Evolutionary conservation across 2,113 vertebrate species (phyloP).

Genomic region (Centrocercus urophasianus): DNA sequence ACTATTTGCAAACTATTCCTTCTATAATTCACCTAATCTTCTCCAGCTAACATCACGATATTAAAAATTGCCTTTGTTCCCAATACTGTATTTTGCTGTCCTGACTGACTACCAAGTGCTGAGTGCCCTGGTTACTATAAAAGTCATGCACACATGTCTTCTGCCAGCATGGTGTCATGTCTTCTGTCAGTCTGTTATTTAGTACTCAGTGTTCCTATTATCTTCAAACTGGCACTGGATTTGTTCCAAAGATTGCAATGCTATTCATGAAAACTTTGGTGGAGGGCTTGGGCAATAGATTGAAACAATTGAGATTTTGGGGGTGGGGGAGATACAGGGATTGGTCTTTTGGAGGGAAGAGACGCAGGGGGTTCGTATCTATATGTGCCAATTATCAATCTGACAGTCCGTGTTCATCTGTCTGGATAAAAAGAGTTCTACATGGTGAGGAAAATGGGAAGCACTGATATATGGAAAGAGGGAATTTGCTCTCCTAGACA

Average conservation of each 20-base stretch:
- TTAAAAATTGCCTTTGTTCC: not conserved
- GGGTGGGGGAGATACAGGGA: not conserved
- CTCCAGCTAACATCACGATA: not conserved
- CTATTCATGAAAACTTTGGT: conserved; percentile 41
- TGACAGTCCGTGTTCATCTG: not conserved
- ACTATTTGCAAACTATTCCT: not conserved
- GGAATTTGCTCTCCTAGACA: not conserved
- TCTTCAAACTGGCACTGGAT: conserved; percentile 67
- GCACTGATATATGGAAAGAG: not conserved
- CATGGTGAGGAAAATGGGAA: not conserved
- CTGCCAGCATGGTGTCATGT: conserved; percentile 69
- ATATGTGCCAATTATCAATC: not conserved
- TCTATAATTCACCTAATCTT: not conserved
- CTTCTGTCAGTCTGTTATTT: conserved; percentile 70
- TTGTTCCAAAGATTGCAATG: conserved; percentile 41
- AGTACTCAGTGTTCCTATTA: conserved; percentile 69
- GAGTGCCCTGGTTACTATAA: conserved; percentile 54
- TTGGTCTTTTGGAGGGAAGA: not conserved
- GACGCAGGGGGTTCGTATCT: not conserved
- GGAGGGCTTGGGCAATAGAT: not conserved
- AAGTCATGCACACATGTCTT: conserved; percentile 65
- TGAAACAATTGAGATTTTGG: not conserved
- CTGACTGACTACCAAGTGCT: not conserved
- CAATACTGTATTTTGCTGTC: not conserved
- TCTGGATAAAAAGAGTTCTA: conserved; percentile 1